Evolutionary conservation across 2,113 vertebrate genomes (phyloP).

Genomic region (Chloebia gouldiae): DNA sequence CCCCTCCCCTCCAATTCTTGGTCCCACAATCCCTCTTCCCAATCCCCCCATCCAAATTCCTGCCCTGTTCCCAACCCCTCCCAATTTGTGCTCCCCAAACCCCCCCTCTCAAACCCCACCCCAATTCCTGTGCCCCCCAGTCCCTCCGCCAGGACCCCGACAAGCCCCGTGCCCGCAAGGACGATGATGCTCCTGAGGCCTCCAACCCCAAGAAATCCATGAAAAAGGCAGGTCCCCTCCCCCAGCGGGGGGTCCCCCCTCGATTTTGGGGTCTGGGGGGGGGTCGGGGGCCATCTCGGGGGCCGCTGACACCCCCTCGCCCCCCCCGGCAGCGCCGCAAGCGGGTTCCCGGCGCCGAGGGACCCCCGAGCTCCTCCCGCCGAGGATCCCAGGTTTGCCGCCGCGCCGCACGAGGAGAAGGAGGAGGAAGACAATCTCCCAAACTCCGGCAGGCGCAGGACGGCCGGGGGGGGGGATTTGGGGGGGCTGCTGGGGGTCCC

Average conservation of each 20-base stretch:
- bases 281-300: not conserved
- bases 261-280: not conserved
- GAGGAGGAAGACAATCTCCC: not conserved
- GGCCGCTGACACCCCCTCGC: not conserved
- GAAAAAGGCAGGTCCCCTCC: not conserved
- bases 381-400: slow-evolving; percentile 24
- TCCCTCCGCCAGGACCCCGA: not conserved
- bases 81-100: not conserved
- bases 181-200: not conserved
- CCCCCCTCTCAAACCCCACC: too few species aligned
- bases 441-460: not conserved
- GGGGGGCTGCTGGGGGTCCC: not conserved
- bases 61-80: too few species aligned
- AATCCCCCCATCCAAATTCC: not conserved
- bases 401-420: not conserved
- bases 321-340: not conserved
- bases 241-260: not conserved
- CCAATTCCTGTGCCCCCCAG: not conserved
- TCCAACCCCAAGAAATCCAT: not conserved
- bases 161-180: not conserved
- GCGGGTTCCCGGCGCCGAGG: slow-evolving; percentile 6
- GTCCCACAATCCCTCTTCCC: too few species aligned
- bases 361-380: not conserved
- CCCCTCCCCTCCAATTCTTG: not conserved
- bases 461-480: not conserved